A percentile compares a stretch with the other conserved stretches of the same genome.
Evolutionary conservation across 2,888 invertebrate genomes (phyloP).

Genomic region (Clitarchus hookeri): DNA sequence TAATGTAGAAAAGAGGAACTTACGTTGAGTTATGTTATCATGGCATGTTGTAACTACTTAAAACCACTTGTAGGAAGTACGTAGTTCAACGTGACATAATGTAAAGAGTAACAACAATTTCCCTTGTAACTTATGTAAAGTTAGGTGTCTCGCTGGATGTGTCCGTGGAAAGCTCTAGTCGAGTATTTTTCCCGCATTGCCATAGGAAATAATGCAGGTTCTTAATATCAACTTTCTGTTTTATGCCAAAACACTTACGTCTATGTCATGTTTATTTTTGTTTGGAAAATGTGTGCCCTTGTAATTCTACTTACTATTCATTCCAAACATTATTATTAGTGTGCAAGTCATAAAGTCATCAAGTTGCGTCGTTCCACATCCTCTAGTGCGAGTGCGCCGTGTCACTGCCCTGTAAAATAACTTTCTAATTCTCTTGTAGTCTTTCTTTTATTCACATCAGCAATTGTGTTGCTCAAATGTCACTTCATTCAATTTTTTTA

Average conservation of each 20-base stretch:
- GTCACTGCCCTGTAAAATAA: neutral
- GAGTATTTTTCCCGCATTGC: slow-evolving; percentile 28
- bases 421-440: neutral
- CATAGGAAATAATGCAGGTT: neutral
- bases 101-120: neutral
- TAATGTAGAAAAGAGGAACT: neutral
- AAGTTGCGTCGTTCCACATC: neutral
- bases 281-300: neutral
- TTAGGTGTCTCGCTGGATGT: neutral
- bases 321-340: neutral
- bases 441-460: neutral
- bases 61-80: neutral
- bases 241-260: too few relatives aligned
- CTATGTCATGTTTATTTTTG: neutral
- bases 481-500: neutral
- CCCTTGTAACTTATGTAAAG: slow-evolving; percentile 5
- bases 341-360: neutral
- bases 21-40: neutral
- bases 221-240: neutral
- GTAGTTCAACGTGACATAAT: neutral
- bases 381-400: neutral
- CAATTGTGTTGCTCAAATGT: neutral
- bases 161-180: slow-evolving; percentile 32
- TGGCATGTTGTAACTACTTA: slow-evolving; percentile 17
- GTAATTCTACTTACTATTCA: neutral